A percentile compares a stretch with the other conserved stretches of the same genome.
phyloP scores from a whole-genome alignment of 2,797 vertebrate genomes.

The Galaxias olidus region DNA sequence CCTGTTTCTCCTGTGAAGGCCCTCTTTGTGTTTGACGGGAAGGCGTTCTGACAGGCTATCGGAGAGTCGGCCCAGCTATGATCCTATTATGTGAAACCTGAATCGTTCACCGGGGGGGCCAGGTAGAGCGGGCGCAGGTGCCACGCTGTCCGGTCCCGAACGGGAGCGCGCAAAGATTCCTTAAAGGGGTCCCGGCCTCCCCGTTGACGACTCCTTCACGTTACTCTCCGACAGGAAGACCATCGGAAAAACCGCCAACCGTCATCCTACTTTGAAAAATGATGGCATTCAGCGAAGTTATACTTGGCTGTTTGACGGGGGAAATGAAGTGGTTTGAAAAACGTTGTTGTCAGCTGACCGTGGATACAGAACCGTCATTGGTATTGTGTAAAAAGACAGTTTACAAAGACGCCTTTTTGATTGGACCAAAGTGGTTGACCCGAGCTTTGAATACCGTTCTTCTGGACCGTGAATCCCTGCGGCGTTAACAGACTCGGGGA shows the following conservation, averaged over 20 bases:
- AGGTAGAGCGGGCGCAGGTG: conserved; percentile 50
- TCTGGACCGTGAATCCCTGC: conserved; percentile 19
- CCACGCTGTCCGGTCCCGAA: conserved; percentile 38
- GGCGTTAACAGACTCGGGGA: conserved; percentile 2
- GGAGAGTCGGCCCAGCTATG: conserved; percentile 49
- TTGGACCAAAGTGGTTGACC: conserved; percentile 41
- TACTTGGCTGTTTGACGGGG: conserved; percentile 41
- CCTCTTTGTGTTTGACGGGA: conserved; percentile 59
- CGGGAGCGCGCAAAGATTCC: conserved; percentile 53
- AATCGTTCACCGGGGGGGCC: conserved; percentile 54
- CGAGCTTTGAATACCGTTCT: conserved; percentile 23
- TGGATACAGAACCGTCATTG: background rate
- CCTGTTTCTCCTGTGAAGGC: conserved; percentile 62
- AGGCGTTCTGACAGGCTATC: conserved; percentile 59
- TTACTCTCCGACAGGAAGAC: conserved; percentile 49
- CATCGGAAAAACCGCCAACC: conserved; percentile 59
- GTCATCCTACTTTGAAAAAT: conserved; percentile 60
- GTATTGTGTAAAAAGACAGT: background rate
- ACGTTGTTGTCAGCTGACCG: background rate
- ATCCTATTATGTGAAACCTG: conserved; percentile 69
- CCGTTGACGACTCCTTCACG: conserved; percentile 56
- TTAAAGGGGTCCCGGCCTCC: conserved; percentile 45
- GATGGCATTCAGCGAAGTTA: conserved; percentile 52
- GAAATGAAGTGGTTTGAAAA: conserved; percentile 37
- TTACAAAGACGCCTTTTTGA: conserved; percentile 48